These are phyloP conservation scores for Xiphias gladius DNA, from an alignment of 2,113 vertebrate genomes.

Conservation along the genomic window DNA sequence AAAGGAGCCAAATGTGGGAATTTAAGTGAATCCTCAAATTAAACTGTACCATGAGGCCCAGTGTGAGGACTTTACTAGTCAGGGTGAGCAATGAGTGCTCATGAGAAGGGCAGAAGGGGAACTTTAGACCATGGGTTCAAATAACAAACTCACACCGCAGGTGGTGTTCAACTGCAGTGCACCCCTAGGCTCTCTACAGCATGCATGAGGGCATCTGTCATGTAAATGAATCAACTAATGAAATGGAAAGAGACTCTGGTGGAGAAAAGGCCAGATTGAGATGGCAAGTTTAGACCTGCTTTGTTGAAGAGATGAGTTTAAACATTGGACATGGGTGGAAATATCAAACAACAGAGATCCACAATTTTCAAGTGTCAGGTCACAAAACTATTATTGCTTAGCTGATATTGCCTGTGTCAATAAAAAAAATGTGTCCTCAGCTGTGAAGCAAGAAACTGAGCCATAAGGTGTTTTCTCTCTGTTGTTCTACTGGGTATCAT, in stretches of 20 bases:
- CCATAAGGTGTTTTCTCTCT: slow-evolving; percentile 52
- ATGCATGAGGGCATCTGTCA: slow-evolving; percentile 73
- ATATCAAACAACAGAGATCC: slow-evolving; percentile 42
- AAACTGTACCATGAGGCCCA: slow-evolving; percentile 7
- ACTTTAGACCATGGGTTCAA: slow-evolving; percentile 77
- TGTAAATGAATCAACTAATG: slow-evolving; percentile 77
- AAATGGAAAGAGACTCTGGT: slow-evolving; percentile 56
- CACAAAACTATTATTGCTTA: slow-evolving; percentile 61
- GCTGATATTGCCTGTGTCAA: slow-evolving; percentile 60
- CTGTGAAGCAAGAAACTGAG: slow-evolving; percentile 49
- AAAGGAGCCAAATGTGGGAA: slow-evolving; percentile 5
- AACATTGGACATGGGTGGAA: slow-evolving; percentile 25
- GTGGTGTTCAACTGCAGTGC: slow-evolving; percentile 73
- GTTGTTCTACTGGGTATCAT: slow-evolving; percentile 38
- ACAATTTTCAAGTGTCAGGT: slow-evolving; percentile 44
- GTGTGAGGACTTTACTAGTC: slow-evolving; percentile 26
- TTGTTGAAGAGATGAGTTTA: slow-evolving; percentile 20
- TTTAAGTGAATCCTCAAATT: slow-evolving; percentile 27
- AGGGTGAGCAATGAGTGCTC: slow-evolving; percentile 63
- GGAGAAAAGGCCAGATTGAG: slow-evolving; percentile 52
- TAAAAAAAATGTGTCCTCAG: slow-evolving; percentile 51
- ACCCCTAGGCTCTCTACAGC: slow-evolving; percentile 63
- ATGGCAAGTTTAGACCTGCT: slow-evolving; percentile 50
- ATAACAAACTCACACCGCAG: slow-evolving; percentile 79
- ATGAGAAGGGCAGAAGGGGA: slow-evolving; percentile 72